Percentiles rank a stretch among this genome's conserved stretches.
Evolutionary conservation across 2,888 invertebrate genomes (phyloP).

Genomic region (Nudaria mundana): DNA sequence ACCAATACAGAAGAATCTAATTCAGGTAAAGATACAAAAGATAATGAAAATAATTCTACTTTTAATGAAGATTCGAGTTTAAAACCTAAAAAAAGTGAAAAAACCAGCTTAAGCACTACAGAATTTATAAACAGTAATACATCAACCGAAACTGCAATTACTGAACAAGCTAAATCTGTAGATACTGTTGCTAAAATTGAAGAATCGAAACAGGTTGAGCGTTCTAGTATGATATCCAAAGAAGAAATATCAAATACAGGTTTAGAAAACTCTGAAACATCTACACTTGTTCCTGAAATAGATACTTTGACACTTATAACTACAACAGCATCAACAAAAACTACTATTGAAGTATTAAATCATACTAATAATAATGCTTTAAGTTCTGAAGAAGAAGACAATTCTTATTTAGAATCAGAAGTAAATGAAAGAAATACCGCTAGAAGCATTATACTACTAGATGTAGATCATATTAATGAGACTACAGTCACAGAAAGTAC

Average conservation of each 20-base stretch:
- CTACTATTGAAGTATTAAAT: background rate
- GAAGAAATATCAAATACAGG: background rate
- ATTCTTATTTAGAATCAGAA: background rate
- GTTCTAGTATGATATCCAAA: too few species aligned
- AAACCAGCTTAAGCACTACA: too few species aligned
- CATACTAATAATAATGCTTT: background rate
- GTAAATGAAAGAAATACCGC: background rate
- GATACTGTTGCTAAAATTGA: background rate
- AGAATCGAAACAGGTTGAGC: too few species aligned
- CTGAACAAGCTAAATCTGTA: too few species aligned
- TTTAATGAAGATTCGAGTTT: too few species aligned
- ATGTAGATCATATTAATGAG: background rate
- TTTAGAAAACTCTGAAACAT: background rate
- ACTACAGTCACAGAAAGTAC: background rate
- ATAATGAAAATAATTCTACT: too few species aligned
- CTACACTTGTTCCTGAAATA: background rate
- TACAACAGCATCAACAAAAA: background rate
- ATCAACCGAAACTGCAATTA: too few species aligned
- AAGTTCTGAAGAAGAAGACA: background rate
- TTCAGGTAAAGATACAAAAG: too few species aligned
- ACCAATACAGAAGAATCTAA: constrained; percentile 3
- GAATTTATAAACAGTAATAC: too few species aligned
- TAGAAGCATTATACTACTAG: background rate
- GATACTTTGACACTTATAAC: background rate
- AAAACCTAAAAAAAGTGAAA: too few species aligned